Evolutionary conservation across 2,888 invertebrate species (phyloP).

Genomic region (Parochlus steinenii): DNA sequence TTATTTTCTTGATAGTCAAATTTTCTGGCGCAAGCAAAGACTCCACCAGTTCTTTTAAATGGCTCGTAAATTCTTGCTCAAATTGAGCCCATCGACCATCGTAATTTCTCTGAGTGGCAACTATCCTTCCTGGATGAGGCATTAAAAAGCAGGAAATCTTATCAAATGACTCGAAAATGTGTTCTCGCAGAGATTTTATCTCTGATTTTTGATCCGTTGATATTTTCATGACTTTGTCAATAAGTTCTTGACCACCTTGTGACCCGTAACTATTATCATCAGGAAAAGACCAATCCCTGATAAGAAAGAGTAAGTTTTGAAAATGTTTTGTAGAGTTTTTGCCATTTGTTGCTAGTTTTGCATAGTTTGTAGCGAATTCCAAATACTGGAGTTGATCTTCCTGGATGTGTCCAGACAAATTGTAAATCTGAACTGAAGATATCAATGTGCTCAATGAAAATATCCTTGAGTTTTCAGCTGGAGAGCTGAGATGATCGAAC

Average conservation of each 20-base stretch:
- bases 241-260: slow-evolving; percentile 1
- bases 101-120: slow-evolving; percentile 2
- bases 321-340: slow-evolving; percentile 7
- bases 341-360: neutral
- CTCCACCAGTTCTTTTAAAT: slow-evolving; percentile 1
- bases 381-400: slow-evolving; percentile 11
- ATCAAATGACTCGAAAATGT: slow-evolving; percentile 6
- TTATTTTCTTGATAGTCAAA: slow-evolving; percentile 8
- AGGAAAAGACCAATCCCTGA: slow-evolving; percentile 6
- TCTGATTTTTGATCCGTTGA: slow-evolving; percentile 2
- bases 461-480: slow-evolving; percentile 4
- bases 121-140: slow-evolving; percentile 9
- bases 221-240: neutral
- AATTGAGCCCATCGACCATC: slow-evolving; percentile 11
- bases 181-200: neutral
- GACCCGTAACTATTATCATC: slow-evolving; percentile 4
- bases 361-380: slow-evolving; percentile 9
- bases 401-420: slow-evolving; percentile 7
- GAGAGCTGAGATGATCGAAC: slow-evolving; percentile 6
- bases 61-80: slow-evolving; percentile 10
- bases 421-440: slow-evolving; percentile 11
- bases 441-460: slow-evolving; percentile 10
- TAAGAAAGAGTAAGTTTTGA: slow-evolving; percentile 11
- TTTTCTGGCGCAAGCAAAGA: slow-evolving; percentile 4
- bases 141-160: slow-evolving; percentile 7